phyloP scores from a whole-genome alignment of 2,113 vertebrate species.

The Toxostoma redivivum region DNA sequence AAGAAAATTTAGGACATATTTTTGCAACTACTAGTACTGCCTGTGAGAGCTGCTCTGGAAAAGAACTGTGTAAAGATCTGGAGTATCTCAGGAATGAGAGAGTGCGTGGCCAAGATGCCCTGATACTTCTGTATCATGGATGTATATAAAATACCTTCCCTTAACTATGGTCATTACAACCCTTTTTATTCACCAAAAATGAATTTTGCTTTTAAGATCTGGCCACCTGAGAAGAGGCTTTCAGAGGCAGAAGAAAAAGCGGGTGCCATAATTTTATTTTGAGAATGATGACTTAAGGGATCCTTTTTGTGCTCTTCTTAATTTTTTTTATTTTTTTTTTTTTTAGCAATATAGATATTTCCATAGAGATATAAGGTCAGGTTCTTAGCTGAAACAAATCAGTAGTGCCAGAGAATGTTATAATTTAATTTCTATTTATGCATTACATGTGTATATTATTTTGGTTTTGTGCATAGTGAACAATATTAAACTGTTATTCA shows the following conservation, averaged over 20 bases:
- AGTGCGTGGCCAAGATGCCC: background rate
- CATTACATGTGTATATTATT: background rate
- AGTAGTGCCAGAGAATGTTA: background rate
- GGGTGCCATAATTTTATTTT: background rate
- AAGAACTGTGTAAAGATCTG: background rate
- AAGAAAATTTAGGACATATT: background rate
- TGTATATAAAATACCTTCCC: background rate
- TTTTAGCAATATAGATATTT: background rate
- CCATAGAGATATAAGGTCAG: background rate
- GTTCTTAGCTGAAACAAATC: background rate
- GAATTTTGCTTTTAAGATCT: background rate
- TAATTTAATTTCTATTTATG: background rate
- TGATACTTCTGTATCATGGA: background rate
- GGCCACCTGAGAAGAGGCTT: background rate
- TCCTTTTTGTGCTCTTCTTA: background rate
- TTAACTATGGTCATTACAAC: background rate
- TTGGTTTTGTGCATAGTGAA: background rate
- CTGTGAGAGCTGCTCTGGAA: background rate
- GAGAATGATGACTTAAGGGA: background rate
- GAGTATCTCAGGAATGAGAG: fast-evolving
- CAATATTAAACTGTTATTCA: background rate
- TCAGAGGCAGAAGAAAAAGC: background rate
- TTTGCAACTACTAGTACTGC: background rate
- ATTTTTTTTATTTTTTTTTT: background rate
- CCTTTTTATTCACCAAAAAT: background rate